These are phyloP conservation scores for Neotragus pygmaeus DNA, from an alignment of 2,113 vertebrate genomes.

Conservation along the genomic window DNA sequence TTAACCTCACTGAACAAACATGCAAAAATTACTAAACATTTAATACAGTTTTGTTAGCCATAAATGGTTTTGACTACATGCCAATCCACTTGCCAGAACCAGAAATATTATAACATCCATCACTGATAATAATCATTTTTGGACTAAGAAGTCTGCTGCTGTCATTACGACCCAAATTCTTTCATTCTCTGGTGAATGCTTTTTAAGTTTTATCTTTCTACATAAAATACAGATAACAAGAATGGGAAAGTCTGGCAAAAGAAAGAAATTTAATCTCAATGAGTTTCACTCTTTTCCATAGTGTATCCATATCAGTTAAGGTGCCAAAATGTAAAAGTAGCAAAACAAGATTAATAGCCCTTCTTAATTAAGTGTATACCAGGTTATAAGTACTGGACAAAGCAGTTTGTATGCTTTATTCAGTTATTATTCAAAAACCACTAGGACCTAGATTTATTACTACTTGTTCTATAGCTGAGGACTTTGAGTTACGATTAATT, in stretches of 20 bases:
- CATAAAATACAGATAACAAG: neutral
- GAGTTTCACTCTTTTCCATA: neutral
- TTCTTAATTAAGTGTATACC: neutral
- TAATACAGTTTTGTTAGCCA: neutral
- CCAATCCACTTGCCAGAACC: neutral
- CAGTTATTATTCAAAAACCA: neutral
- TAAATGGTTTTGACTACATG: neutral
- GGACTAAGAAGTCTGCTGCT: neutral
- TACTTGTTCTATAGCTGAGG: neutral
- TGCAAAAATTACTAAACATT: neutral
- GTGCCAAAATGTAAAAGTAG: neutral
- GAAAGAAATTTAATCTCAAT: neutral
- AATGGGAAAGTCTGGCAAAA: neutral
- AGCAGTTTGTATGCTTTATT: neutral
- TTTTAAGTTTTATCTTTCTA: conserved; percentile 21
- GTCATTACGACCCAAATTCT: neutral
- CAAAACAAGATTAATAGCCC: neutral
- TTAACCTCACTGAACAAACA: neutral
- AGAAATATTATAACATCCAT: neutral
- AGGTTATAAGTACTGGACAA: neutral
- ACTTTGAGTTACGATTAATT: neutral
- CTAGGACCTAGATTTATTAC: neutral
- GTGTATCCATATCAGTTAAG: neutral
- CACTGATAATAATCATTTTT: neutral
- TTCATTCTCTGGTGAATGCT: neutral